Evolutionary conservation across 2,113 vertebrate species (phyloP).

Genomic region (Columba janthina): DNA sequence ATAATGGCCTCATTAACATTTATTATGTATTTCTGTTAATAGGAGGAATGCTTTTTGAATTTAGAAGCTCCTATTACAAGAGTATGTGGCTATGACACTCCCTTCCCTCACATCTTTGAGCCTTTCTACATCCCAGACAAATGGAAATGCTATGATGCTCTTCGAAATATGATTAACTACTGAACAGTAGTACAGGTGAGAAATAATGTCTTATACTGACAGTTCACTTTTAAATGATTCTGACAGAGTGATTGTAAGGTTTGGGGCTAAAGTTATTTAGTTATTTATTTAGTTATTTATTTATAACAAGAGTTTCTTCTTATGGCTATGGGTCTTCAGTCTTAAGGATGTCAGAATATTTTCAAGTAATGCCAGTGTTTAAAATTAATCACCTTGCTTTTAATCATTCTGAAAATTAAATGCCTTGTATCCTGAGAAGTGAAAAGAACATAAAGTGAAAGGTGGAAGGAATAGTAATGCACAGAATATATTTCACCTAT

Average conservation of each 20-base stretch:
- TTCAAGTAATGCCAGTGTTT: not conserved
- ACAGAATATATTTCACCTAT: not conserved
- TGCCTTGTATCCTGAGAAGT: not conserved
- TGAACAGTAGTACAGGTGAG: slow-evolving; percentile 75
- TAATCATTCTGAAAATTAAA: not conserved
- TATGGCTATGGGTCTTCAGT: not conserved
- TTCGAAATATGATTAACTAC: slow-evolving; percentile 96
- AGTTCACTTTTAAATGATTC: not conserved
- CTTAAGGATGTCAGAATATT: not conserved
- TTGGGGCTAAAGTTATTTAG: not conserved
- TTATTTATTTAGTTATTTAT: not conserved
- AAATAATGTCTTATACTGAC: not conserved
- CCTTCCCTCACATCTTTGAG: slow-evolving; percentile 96
- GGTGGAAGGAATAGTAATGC: not conserved
- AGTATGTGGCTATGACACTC: slow-evolving; percentile 98
- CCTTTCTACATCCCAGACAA: slow-evolving; percentile 99
- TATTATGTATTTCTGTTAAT: slow-evolving; percentile 49
- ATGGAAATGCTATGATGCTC: slow-evolving; percentile 97
- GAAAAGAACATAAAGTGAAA: not conserved
- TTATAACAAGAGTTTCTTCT: not conserved
- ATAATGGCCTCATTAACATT: not conserved
- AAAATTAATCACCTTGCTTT: not conserved
- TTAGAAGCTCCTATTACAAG: slow-evolving; percentile 93
- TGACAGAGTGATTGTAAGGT: not conserved
- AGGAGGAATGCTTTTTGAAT: slow-evolving; percentile 98